Percentiles rank a stretch among this genome's conserved stretches.
These are phyloP conservation scores for Solea senegalensis DNA, from an alignment of 2,113 vertebrate species.

Conservation along the genomic window DNA sequence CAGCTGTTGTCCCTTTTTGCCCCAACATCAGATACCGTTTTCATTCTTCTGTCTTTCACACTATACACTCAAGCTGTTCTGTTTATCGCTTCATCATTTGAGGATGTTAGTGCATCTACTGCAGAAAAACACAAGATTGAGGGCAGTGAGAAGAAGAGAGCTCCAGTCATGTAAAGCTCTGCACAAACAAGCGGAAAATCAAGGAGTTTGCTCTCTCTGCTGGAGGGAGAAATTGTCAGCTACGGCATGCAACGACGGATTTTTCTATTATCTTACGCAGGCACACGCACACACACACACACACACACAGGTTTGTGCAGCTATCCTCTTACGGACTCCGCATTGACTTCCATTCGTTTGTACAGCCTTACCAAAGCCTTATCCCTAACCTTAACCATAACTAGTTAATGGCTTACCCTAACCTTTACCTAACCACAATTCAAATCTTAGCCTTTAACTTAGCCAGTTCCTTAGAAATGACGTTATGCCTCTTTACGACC, in stretches of 20 bases:
- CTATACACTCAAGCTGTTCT: conserved; percentile 25
- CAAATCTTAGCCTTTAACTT: no score
- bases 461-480: no score
- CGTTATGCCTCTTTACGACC: no score
- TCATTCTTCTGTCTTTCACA: conserved; percentile 29
- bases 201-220: conserved; percentile 28
- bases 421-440: no score
- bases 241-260: conserved; percentile 33
- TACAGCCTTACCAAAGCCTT: no score
- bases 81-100: conserved; percentile 53
- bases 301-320: neutral
- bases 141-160: conserved; percentile 45
- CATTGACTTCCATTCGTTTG: no score
- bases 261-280: neutral
- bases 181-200: conserved; percentile 38
- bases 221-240: conserved; percentile 45
- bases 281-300: neutral
- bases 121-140: conserved; percentile 50
- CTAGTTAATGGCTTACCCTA: no score
- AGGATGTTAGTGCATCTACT: conserved; percentile 56
- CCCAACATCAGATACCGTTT: conserved; percentile 34
- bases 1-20: conserved; percentile 36
- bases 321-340: no score
- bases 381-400: no score
- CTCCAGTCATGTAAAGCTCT: conserved; percentile 39